Evolutionary conservation across 2,113 vertebrate genomes (phyloP), one percentile per base, ranked within the genome.

Genomic region (Sclerurus mexicanus): DNA sequence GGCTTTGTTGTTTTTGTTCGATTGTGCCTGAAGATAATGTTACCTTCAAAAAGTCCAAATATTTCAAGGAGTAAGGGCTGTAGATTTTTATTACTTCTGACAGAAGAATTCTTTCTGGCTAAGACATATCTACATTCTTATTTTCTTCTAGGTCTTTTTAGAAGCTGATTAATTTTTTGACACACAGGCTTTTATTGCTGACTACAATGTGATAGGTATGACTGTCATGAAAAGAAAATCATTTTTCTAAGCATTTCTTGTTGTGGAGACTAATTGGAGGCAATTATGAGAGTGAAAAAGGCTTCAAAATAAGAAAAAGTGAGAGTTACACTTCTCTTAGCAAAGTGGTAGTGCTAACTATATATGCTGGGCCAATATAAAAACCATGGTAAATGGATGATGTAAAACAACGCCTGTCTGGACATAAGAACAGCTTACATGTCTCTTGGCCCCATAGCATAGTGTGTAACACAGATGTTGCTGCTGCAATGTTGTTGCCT

Each of bases 61-160:
- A 56, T 69, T 83, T 91, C 5, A 52, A 25, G 37, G 82, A 78
- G 8, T 42, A 76, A 83, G 14, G 49, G 12, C 11, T 75, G 16
- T 71, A 75, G 21, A 19, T 76, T 72, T 66, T 66, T 81, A 19
- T 80, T 49, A 30, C 31, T 82, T 89, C 33, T 42, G 14, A 42
- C 12, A 77, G 50, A 56, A 60, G 16, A 60, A 49, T 73, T 83
- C 35, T 74, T 91, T 67, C 74, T 80, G 23, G 28, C 18, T 49
- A 44, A 87, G 49, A 58, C 12, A 9, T 30, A 53, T 6, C 25
- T 50, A 47, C 12, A 82, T 21, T 40, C 40, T 72, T 75, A 12
- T 84, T 86, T 90, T 89, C 40, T 64, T 85, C 56, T 52, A 40
- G 56, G 14, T 35, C 9, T 87, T 84, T 91, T 77, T 90, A 76